These are phyloP conservation scores for Limnephilus rhombicus DNA, from an alignment of 2,888 invertebrate genomes.

Conservation along the genomic window DNA sequence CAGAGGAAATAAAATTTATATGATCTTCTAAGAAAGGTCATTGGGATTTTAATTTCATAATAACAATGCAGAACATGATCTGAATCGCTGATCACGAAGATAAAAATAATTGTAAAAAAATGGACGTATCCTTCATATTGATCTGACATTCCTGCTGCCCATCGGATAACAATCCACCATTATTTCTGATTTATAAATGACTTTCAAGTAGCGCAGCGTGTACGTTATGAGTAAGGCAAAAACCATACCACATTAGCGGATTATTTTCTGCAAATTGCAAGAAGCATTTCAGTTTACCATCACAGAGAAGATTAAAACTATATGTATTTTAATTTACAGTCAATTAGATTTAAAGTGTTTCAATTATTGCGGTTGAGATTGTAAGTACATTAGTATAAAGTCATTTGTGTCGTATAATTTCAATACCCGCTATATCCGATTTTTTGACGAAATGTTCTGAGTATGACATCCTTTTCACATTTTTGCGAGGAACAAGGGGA, in stretches of 20 bases:
- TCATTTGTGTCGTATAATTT: no score
- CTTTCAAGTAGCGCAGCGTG: not conserved
- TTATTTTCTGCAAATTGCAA: not conserved
- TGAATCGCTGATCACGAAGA: slow-evolving; percentile 26
- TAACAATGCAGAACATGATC: slow-evolving; percentile 20
- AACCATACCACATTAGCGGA: not conserved
- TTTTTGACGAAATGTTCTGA: no score
- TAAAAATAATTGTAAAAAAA: slow-evolving; percentile 23
- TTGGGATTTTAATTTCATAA: slow-evolving; percentile 6
- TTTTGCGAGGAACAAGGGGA: no score
- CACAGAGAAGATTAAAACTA: not conserved
- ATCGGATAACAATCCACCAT: slow-evolving; percentile 38
- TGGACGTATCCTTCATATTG: slow-evolving; percentile 16
- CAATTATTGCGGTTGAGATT: no score
- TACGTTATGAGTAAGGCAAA: not conserved
- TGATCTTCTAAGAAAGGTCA: slow-evolving; percentile 3
- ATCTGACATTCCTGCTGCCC: slow-evolving; percentile 27
- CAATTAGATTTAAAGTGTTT: no score
- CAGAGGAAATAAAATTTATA: not conserved
- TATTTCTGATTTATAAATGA: slow-evolving; percentile 39
- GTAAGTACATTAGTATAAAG: no score
- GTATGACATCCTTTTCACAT: no score
- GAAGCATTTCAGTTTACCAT: not conserved
- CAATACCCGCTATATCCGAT: no score
- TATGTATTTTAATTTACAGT: not conserved